phyloP scores from a whole-genome alignment of 2,797 vertebrate genomes.

The Sebastes minor region DNA sequence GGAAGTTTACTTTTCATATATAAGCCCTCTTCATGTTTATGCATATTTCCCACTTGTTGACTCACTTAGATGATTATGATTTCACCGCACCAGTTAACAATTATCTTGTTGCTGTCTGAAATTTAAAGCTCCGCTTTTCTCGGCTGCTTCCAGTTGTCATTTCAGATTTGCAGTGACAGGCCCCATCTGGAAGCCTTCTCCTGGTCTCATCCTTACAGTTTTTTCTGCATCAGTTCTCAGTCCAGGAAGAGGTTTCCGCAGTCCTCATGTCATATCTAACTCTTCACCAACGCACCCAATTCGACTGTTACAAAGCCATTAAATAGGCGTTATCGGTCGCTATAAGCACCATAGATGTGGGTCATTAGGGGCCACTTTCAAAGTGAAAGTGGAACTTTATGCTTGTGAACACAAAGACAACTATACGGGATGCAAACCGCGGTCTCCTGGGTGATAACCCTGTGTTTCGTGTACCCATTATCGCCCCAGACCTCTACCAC shows the following conservation, averaged over 20 bases:
- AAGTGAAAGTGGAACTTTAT: too few species aligned
- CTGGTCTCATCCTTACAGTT: background rate
- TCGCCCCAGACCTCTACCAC: too few species aligned
- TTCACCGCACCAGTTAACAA: background rate
- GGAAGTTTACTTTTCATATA: background rate
- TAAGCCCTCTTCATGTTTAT: background rate
- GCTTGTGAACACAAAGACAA: too few species aligned
- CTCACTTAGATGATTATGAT: background rate
- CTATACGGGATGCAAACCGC: too few species aligned
- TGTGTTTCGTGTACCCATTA: too few species aligned
- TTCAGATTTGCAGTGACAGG: constrained; percentile 9
- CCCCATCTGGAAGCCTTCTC: background rate
- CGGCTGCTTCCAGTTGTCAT: background rate
- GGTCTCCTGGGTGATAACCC: too few species aligned
- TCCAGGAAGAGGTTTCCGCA: background rate
- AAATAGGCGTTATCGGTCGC: too few species aligned
- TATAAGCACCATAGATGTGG: too few species aligned
- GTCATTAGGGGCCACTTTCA: too few species aligned
- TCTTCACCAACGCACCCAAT: background rate
- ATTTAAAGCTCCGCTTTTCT: background rate
- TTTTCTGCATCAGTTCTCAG: background rate
- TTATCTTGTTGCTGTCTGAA: background rate
- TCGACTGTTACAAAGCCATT: rapidly evolving
- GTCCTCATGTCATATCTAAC: background rate
- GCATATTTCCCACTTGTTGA: background rate